Base-by-base conservation (phyloP, 2,113 vertebrate species). In the Tringa solitaria region DNA sequence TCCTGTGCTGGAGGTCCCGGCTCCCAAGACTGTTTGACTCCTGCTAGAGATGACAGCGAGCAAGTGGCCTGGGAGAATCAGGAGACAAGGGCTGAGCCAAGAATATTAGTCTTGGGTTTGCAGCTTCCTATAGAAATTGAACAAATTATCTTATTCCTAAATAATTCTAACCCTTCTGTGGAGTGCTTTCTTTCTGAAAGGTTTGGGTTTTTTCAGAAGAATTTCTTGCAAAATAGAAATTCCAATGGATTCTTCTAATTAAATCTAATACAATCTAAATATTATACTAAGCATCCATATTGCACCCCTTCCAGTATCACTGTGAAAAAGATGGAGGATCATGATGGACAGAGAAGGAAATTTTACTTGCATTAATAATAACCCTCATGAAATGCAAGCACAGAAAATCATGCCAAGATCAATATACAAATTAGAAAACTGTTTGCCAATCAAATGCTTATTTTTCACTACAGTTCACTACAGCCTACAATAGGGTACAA, bases 1-100 rank as follows among this genome's bases (percentile, higher is more conserved):
- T 94, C 68, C 76, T 64, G 33, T 15, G 23, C 65, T 87, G 30
- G 12, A 92, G 37, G 56, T 84, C 30, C 39, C 17, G 3, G 61
- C 69, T 92, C 84, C 77, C 87, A 87, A 83, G 75, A 90, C 72
- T 70, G n/a, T 19, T 32, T 82, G 90, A 86, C 90, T 93, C 63
- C 59, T 65, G 45, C 59, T 74, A 60, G 16, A 78, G 33, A 87
- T 27, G 74, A 78, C 73, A 80, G 50, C 14, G n/a, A 95, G 46
- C 61, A 89, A 95, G 35, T 12, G 57, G 74, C 18, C 69, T 94
- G 68, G 39, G 84, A 92, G 61, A 92, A 46, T 39, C 48, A 18
- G 15, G 46, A 69, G 56, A 65, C 17, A 59, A 80, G 7, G n/a
- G 28, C n/a, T 92, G 35, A 87, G 73, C 60, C 53, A 89, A 82